A percentile compares a stretch with the other conserved stretches of the same genome.
These are phyloP conservation scores for Azorinus chamasolen DNA, from an alignment of 2,888 invertebrate species.

Conservation along the genomic window DNA sequence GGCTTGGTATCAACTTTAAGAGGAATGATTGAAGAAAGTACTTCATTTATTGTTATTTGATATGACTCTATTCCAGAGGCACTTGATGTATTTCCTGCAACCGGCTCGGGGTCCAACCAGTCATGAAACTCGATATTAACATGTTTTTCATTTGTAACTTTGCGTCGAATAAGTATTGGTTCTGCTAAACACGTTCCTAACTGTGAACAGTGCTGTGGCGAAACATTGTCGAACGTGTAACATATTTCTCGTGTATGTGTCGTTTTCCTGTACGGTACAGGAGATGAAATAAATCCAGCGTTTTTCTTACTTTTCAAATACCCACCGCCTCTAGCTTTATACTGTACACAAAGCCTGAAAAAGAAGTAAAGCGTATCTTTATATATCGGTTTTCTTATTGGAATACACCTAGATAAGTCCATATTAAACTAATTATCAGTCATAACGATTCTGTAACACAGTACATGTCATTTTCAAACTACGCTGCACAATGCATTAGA, in stretches of 20 bases:
- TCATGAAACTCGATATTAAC: not conserved
- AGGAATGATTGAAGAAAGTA: not conserved
- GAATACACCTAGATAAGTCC: too few relatives aligned
- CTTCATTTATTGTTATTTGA: not conserved
- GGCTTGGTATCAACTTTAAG: too few relatives aligned
- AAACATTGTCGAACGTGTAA: slow-evolving; percentile 14
- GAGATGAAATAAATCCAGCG: not conserved
- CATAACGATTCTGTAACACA: too few relatives aligned
- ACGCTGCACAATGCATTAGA: too few relatives aligned
- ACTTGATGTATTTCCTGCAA: not conserved
- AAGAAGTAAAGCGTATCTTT: not conserved
- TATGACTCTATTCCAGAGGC: slow-evolving; percentile 17
- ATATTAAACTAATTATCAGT: too few relatives aligned
- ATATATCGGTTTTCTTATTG: too few relatives aligned
- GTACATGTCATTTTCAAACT: too few relatives aligned
- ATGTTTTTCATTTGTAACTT: not conserved
- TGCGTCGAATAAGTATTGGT: not conserved
- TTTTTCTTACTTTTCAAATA: slow-evolving; percentile 20
- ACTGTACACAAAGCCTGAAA: slow-evolving; percentile 32
- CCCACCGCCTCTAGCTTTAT: slow-evolving; percentile 28
- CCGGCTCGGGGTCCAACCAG: slow-evolving; percentile 13
- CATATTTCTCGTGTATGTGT: slow-evolving; percentile 5
- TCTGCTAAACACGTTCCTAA: too few relatives aligned
- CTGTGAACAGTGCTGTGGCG: not conserved
- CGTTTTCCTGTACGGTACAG: slow-evolving; percentile 19